A percentile compares a stretch with the other conserved stretches of the same genome.
These are phyloP conservation scores for Hydra vulgaris DNA, from an alignment of 30 jellyfish, hydroid and myxozoan species.

Conservation along the genomic window DNA sequence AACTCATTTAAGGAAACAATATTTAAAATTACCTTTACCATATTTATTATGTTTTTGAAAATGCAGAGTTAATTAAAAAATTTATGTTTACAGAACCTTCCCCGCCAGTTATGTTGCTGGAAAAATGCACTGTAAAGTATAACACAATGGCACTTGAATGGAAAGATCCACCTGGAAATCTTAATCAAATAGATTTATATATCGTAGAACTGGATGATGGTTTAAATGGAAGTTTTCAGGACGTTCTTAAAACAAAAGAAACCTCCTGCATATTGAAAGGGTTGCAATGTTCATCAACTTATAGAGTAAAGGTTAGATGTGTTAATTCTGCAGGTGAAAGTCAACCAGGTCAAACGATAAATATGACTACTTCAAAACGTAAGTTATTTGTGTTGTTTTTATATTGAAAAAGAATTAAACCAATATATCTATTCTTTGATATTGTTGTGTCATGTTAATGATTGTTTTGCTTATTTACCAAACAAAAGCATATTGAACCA, in stretches of 20 bases:
- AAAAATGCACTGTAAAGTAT: conserved; percentile 65
- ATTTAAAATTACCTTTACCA: too few species aligned
- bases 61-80: too few species aligned
- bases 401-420: not conserved
- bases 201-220: conserved; percentile 84
- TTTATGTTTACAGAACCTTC: conserved; percentile 71
- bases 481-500: too few species aligned
- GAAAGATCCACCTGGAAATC: conserved; percentile 26
- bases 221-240: conserved; percentile 61
- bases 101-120: conserved; percentile 57
- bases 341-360: conserved; percentile 59
- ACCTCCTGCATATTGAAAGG: conserved; percentile 72
- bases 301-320: conserved; percentile 69
- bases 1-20: too few species aligned
- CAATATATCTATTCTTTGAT: not conserved
- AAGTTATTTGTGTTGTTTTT: not conserved
- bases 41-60: too few species aligned
- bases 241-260: conserved; percentile 68
- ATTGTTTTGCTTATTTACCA: too few species aligned
- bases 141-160: conserved; percentile 64
- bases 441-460: too few species aligned
- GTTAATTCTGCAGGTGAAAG: conserved; percentile 67
- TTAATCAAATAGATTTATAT: conserved; percentile 50
- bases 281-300: conserved; percentile 71
- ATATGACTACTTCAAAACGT: conserved; percentile 79